Percentiles rank a stretch among this genome's conserved stretches.
These are phyloP conservation scores for Phoebastria nigripes DNA, from an alignment of 2,797 vertebrate species.

Conservation along the genomic window DNA sequence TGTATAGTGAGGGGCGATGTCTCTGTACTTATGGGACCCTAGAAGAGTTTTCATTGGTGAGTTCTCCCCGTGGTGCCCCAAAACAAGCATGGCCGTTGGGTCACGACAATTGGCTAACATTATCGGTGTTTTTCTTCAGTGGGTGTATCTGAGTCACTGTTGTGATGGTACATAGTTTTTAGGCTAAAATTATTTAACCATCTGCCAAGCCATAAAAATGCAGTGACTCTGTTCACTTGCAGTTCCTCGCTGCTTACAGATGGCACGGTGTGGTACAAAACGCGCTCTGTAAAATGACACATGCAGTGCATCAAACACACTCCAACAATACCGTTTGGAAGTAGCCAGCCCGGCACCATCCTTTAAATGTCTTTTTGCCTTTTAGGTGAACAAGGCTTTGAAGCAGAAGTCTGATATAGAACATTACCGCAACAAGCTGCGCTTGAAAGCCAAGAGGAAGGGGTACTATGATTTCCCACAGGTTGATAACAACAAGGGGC, in stretches of 20 bases:
- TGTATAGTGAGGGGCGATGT: not conserved
- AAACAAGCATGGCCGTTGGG: not conserved
- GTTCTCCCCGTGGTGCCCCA: not conserved
- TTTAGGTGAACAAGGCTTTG: slow-evolving; percentile 91
- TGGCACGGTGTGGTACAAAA: not conserved
- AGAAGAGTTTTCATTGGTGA: not conserved
- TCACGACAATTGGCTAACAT: not conserved
- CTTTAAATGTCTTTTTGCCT: slow-evolving; percentile 5
- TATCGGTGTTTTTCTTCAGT: not conserved
- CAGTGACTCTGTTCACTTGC: slow-evolving; percentile 63
- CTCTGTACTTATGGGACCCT: not conserved
- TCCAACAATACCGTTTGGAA: not conserved
- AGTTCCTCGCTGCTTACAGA: slow-evolving; percentile 26
- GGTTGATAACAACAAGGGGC: slow-evolving; percentile 74
- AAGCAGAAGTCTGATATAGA: slow-evolving; percentile 99
- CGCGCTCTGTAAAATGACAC: not conserved
- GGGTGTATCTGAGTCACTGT: slow-evolving; percentile 53
- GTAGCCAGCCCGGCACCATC: not conserved
- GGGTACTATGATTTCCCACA: slow-evolving; percentile 95
- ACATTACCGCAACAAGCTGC: slow-evolving; percentile 96
- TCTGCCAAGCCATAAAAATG: slow-evolving; percentile 54
- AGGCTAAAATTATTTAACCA: slow-evolving; percentile 66
- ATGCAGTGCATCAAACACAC: not conserved
- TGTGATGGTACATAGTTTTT: slow-evolving; percentile 13
- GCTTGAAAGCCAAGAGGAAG: slow-evolving; percentile 95